Percentiles rank a stretch among this genome's conserved stretches.
Evolutionary conservation across 2,888 invertebrate genomes (phyloP).

Genomic region (Allacma fusca): DNA sequence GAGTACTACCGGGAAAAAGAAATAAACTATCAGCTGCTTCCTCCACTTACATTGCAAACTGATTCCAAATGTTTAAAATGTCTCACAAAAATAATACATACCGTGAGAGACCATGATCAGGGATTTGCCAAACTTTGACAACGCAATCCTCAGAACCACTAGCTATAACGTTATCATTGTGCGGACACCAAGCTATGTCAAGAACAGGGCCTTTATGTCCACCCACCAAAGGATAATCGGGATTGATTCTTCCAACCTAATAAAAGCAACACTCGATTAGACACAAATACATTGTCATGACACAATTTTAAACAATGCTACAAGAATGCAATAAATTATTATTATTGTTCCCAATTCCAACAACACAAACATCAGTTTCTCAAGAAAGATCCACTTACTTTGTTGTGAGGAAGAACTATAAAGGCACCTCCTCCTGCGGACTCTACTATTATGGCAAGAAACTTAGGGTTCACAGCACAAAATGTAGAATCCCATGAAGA

Average conservation of each 20-base stretch:
- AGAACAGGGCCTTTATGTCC: constrained; percentile 96
- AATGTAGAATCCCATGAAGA: constrained; percentile 96
- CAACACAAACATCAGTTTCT: too few species aligned
- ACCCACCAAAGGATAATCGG: constrained; percentile 92
- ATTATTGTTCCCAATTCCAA: too few species aligned
- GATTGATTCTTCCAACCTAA: constrained; percentile 92
- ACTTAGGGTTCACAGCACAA: constrained; percentile 98
- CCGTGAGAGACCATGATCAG: constrained; percentile 82
- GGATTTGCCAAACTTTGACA: constrained; percentile 96
- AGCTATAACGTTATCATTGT: constrained; percentile 97
- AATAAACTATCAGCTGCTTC: too few species aligned
- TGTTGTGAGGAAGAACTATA: constrained; percentile 91
- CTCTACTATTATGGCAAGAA: constrained; percentile 95
- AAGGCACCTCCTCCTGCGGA: constrained; percentile 96
- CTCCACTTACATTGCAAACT: too few species aligned
- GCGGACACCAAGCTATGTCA: constrained; percentile 98
- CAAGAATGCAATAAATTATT: too few species aligned
- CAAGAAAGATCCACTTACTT: constrained; percentile 69
- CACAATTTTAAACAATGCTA: too few species aligned
- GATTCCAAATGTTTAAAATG: too few species aligned
- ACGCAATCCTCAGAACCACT: constrained; percentile 97
- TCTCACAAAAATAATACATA: constrained; percentile 46
- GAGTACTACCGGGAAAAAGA: constrained; percentile 70
- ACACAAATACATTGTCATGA: neutral
- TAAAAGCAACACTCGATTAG: constrained; percentile 56